phyloP scores from a whole-genome alignment of 2,888 invertebrate species.

The Lasioglossum lativentre region DNA sequence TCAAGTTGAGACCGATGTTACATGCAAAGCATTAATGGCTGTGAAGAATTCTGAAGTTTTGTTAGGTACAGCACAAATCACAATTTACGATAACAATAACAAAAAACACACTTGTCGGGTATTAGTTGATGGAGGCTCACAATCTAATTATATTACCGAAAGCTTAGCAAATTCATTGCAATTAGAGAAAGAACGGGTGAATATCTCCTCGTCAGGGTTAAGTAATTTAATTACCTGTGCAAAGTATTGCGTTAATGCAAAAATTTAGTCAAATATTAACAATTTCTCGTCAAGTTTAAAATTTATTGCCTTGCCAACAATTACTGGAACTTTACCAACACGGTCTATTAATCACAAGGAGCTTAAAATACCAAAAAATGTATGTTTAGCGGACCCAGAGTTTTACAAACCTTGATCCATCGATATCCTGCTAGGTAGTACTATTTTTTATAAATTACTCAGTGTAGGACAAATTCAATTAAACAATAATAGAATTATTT shows the following conservation, averaged over 20 bases:
- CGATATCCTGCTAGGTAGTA: too few relatives aligned
- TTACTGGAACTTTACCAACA: too few relatives aligned
- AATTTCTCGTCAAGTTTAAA: neutral
- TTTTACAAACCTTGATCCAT: too few relatives aligned
- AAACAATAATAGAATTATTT: too few relatives aligned
- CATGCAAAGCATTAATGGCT: neutral
- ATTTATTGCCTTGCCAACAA: neutral
- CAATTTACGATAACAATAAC: neutral
- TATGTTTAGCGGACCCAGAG: too few relatives aligned
- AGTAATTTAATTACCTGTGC: neutral
- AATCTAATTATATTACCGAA: conserved; percentile 13
- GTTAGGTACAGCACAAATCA: neutral
- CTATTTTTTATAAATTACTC: too few relatives aligned
- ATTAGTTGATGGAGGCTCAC: conserved; percentile 2
- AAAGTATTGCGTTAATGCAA: neutral
- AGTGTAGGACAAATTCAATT: too few relatives aligned
- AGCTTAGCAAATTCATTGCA: neutral
- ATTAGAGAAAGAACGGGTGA: neutral
- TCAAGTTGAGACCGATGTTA: too few relatives aligned
- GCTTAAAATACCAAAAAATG: too few relatives aligned
- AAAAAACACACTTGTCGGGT: conserved; percentile 17
- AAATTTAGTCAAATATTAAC: neutral
- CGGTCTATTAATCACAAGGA: too few relatives aligned
- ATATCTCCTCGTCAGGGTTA: conserved; percentile 4
- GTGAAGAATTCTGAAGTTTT: neutral